Evolutionary conservation across 2,113 vertebrate genomes (phyloP), one percentile per base, ranked within the genome.

Genomic region (Neodon shergylaensis): DNA sequence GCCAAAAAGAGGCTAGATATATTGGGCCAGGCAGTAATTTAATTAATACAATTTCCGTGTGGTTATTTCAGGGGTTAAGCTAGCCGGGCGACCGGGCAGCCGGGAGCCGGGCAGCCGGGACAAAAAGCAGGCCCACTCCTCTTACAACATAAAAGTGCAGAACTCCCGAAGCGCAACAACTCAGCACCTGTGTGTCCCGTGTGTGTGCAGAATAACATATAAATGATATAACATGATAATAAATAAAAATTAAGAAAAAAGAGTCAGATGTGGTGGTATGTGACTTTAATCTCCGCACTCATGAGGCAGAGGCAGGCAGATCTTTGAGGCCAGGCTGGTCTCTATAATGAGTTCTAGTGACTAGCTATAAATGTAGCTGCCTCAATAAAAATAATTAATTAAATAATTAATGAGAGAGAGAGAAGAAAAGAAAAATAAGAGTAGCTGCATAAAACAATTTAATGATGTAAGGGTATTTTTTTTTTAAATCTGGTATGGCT

Each of bases 101-200:
- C 0, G 4, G 54, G 54, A 17, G 54, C 54, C 54, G 0, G 54
- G 54, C 16, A 1, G 54, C 54, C 3, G 4, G 54, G 4, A 17
- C 54, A 54, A 54, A 54, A 54, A 54, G 54, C 54, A 54, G 54
- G 54, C 54, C 16, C 54, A 54, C 54, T 54, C 54, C 16, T 54
- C 54, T 54, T 54, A 54, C 54, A 54, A 54, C 54, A 54, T 54
- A 54, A 54, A 54, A 54, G 16, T 54, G 54, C 21, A 58, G 52
- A 81, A 24, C 33, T 58, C 33, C 49, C 7, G 58, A 81, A 58
- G 36, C 52, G 5, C n/a, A 58, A 39, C 2, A 81, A 58, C 78
- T 81, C 52, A n/a, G 78, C 19, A 82, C 17, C 7, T 77, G 2
- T 61, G 36, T 39, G 22, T n/a, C 52, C 52, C 12, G 3, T 26